phyloP scores from a whole-genome alignment of 2,797 vertebrate species.

The Tamandua tetradactyla region DNA sequence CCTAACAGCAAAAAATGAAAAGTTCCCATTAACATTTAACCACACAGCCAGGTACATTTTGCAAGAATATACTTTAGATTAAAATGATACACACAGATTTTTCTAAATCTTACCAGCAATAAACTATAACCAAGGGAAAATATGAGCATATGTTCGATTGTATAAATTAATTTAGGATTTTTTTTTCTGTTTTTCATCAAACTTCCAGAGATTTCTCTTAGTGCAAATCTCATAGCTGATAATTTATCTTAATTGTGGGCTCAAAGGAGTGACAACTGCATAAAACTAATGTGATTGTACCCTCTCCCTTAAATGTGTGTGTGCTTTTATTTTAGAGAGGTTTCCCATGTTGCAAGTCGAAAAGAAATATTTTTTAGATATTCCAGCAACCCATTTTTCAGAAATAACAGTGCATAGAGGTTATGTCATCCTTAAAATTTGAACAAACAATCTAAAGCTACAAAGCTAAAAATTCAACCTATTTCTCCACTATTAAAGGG shows the following conservation, averaged over 20 bases:
- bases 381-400: neutral
- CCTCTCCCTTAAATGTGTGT: neutral
- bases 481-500: neutral
- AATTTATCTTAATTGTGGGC: neutral
- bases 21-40: constrained; percentile 83
- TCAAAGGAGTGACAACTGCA: neutral
- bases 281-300: neutral
- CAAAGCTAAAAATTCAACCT: neutral
- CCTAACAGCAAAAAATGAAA: constrained; percentile 83
- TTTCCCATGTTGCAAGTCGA: neutral
- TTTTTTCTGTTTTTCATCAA: constrained; percentile 44
- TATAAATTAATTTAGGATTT: constrained; percentile 67
- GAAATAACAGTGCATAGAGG: neutral
- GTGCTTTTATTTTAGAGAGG: neutral
- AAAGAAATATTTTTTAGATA: neutral
- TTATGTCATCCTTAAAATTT: constrained; percentile 38
- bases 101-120: constrained; percentile 65
- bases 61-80: constrained; percentile 60
- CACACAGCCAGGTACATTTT: constrained; percentile 80
- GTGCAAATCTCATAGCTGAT: constrained; percentile 37
- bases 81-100: constrained; percentile 55
- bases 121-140: constrained; percentile 50
- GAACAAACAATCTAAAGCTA: constrained; percentile 34
- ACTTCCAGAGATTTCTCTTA: constrained; percentile 50
- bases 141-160: constrained; percentile 54